Evolutionary conservation across 2,888 invertebrate species (phyloP).

Genomic region (Calliopum simillimum): DNA sequence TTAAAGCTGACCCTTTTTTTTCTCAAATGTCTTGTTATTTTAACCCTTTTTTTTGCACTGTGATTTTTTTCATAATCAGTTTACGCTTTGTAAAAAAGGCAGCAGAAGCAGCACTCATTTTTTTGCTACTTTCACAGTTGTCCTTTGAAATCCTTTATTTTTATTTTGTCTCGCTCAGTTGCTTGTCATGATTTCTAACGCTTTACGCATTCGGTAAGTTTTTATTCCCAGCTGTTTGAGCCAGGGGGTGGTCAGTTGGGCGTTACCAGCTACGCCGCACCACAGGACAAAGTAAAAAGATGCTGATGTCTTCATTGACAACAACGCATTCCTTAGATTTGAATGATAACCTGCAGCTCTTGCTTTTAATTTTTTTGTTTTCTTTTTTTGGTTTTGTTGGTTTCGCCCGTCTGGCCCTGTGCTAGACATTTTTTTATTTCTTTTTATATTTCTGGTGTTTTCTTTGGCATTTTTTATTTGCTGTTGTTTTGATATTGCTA

Average conservation of each 20-base stretch:
- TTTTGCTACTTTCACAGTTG: slow-evolving; percentile 23
- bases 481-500: background rate
- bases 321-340: slow-evolving; percentile 21
- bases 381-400: background rate
- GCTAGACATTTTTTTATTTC: background rate
- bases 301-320: background rate
- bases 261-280: too few species aligned
- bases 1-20: too few species aligned
- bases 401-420: slow-evolving; percentile 5
- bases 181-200: slow-evolving; percentile 4
- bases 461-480: background rate
- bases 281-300: too few species aligned
- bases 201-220: background rate
- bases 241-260: too few species aligned
- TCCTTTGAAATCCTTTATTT: slow-evolving; percentile 51
- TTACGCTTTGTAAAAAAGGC: too few species aligned
- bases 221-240: background rate
- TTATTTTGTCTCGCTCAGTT: slow-evolving; percentile 40
- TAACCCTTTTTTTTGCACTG: too few species aligned
- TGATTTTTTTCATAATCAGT: too few species aligned
- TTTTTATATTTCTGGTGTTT: background rate
- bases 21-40: too few species aligned
- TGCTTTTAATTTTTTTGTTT: slow-evolving; percentile 3
- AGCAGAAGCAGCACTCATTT: too few species aligned
- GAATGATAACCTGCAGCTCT: slow-evolving; percentile 15